A percentile compares a stretch with the other conserved stretches of the same genome.
Evolutionary conservation across 1,140 invertebrate species (phyloP).

Genomic region (Meteorus sp.): DNA sequence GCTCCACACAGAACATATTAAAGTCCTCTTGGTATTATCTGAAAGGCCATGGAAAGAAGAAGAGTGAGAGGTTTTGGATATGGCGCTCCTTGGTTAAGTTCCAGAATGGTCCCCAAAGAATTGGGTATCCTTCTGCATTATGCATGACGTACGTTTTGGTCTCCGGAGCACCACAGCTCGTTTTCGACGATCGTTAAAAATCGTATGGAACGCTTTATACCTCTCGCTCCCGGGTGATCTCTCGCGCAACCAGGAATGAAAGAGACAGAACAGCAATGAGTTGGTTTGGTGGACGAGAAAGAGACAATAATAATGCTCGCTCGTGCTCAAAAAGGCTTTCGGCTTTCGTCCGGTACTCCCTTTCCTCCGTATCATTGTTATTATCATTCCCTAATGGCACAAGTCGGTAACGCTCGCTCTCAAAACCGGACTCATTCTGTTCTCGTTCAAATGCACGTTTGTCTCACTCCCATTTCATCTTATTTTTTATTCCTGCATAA

Average conservation of each 20-base stretch:
- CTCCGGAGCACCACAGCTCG: not conserved
- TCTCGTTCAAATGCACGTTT: not conserved
- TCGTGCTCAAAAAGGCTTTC: conserved; percentile 21
- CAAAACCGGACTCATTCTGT: not conserved
- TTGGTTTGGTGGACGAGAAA: not conserved
- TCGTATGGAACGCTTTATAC: conserved; percentile 10
- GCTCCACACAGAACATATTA: too few relatives aligned
- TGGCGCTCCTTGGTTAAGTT: not conserved
- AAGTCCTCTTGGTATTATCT: too few relatives aligned
- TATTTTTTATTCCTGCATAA: not conserved
- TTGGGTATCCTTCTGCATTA: conserved; percentile 23
- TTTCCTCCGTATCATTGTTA: conserved; percentile 13
- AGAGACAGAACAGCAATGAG: too few relatives aligned
- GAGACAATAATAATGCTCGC: conserved; percentile 22
- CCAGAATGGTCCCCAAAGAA: conserved; percentile 2
- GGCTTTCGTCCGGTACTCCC: not conserved
- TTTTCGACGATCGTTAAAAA: conserved; percentile 21
- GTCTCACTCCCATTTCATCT: not conserved
- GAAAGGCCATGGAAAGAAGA: not conserved
- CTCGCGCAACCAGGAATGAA: not conserved
- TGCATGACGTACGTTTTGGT: conserved; percentile 21
- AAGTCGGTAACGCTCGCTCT: conserved; percentile 10
- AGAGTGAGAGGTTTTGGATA: not conserved
- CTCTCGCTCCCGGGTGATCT: conserved; percentile 5
- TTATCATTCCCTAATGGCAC: conserved; percentile 20